These are phyloP conservation scores for Octopus bimaculoides DNA, from an alignment of 1,140 invertebrate species.

Conservation along the genomic window DNA sequence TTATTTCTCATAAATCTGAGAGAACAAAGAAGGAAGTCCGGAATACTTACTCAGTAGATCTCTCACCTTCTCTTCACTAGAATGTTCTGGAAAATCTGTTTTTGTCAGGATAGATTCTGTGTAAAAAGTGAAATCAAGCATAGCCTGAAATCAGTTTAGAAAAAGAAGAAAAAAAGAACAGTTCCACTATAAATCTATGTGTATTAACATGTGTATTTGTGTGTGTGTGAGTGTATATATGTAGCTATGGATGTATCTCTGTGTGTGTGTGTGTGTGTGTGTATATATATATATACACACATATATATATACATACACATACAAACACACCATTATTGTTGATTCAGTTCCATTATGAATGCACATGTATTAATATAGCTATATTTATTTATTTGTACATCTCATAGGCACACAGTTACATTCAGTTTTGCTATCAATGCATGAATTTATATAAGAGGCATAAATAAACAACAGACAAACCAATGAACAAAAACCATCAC, in stretches of 20 bases:
- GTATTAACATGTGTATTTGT: not conserved
- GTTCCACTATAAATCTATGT: not conserved
- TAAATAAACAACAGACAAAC: too few species aligned
- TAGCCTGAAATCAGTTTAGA: conserved; percentile 20
- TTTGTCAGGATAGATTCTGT: conserved; percentile 32
- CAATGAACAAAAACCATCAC: too few species aligned
- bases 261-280: not conserved
- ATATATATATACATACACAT: not conserved
- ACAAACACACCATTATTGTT: too few species aligned
- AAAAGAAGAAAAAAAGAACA: not conserved
- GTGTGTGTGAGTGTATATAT: not conserved
- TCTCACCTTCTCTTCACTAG: not conserved
- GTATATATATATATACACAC: not conserved
- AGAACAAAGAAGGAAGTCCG: too few species aligned
- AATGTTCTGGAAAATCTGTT: conserved; percentile 28
- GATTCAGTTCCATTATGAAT: too few species aligned
- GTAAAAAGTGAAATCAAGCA: conserved; percentile 34
- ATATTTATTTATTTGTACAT: too few species aligned
- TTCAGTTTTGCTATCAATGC: too few species aligned
- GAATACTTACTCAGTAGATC: conserved; percentile 6
- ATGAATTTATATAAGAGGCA: too few species aligned
- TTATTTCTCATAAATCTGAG: too few species aligned
- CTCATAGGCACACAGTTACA: too few species aligned
- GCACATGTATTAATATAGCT: too few species aligned
- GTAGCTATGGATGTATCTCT: not conserved